phyloP scores from a whole-genome alignment of 2,113 vertebrate species.

The rabbit (Oryctolagus cuniculus) region mOryCun1.1 NC_091439.1:121831001-121831500 shows the following conservation, averaged over 20 bases:
- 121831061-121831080: not conserved
- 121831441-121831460: too few species aligned
- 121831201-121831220: not conserved
- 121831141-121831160: too few species aligned
- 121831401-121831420: too few species aligned
- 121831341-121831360: too few species aligned
- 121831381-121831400: too few species aligned
- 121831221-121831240: not conserved
- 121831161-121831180: not conserved
- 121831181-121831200: not conserved
- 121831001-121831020: not conserved
- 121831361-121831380: too few species aligned
- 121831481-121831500: too few species aligned
- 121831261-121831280: not conserved
- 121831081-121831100: not conserved
- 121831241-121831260: not conserved
- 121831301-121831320: not conserved
- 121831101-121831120: not conserved
- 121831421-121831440: too few species aligned
- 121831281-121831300: not conserved
- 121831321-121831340: not conserved
- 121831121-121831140: not conserved
- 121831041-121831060: not conserved
- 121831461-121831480: too few species aligned
- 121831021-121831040: accelerated